Evolutionary conservation across 2,797 vertebrate genomes (phyloP), one percentile per base, ranked within the genome.

Genomic region (Eulemur albifrons): DNA sequence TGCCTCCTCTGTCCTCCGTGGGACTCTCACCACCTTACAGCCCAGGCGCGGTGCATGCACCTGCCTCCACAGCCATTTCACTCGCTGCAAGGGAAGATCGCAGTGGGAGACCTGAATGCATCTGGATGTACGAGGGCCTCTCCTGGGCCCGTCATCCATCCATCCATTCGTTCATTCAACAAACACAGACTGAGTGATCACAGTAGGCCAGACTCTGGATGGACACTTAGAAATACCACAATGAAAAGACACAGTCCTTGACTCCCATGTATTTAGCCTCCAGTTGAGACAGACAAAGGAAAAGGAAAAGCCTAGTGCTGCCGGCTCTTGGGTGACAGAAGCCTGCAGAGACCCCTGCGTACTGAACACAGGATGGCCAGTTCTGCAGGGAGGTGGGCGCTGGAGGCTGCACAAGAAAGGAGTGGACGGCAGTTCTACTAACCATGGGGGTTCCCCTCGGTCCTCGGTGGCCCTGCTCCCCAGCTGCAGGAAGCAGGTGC

Each of bases 341-440:
- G 40, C 18, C 54, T 88, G 72, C 21, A 3, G 5, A 32, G 38
- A 1, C 0, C 70, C 20, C 9, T 10, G n/a, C 40, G 67, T 7
- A 23, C 2, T 38, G 4, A 25, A 17, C 11, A 76, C 14, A 76
- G 9, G 50, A 3, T 0, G 0, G n/a, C 0, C 27, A 1, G 7
- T 5, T 65, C 20, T 38, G 14, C n/a, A 52, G n/a, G 45, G 27
- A 77, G 23, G 30, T 2, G 21, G 77, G 15, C 73, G 1, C 3
- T 10, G 50, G 57, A 32, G 59, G 25, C 52, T 20, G 32, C 30
- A 12, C 5, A 4, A 23, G 7, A n/a, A 27, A 50, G 8, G 25
- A 27, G 59, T 13, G 57, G 18, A n/a, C 0, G 5, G n/a, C 2
- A n/a, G 43, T 54, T 35, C 59, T 25, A 5, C 20, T 1, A 35